Base-by-base conservation (phyloP, 2,113 vertebrate genomes). In the Brachyhypopomus gauderio region DNA sequence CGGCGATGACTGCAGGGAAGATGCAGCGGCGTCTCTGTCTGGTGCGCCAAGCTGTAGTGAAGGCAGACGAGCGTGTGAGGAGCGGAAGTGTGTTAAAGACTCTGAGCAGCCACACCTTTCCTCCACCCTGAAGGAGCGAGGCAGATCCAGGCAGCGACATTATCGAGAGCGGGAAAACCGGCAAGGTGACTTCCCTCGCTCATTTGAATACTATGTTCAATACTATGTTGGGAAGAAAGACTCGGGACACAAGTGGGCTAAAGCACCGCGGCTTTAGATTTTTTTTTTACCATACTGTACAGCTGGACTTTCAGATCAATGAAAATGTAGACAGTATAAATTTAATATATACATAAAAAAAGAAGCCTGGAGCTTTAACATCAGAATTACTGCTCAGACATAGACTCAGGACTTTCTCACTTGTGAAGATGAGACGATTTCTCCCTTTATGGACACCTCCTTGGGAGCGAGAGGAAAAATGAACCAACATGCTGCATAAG, bases 331-430 rank as follows among this genome's bases (percentile, higher is more conserved):
- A 88, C 93, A 75, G 9, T 89, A 95, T 92, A 94, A 91, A 91
- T 93, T 93, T 94, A 94, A n/a, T 93, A 93, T 93, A 92, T 93
- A 88, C 89, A 89, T 83, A 87, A 79, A 84, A 81, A 85, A 84
- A 89, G 91, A 95, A 94, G 95, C 95, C 90, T 95, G 95, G 95
- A 95, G 95, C 94, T 95, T 93, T 85, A 93, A 95, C 95, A 95
- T 96, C 95, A 96, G 94, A 94, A 91, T 95, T 97, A 97, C 97
- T 98, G 97, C 96, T 98, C 95, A 94, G 93, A 93, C 94, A 95
- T 93, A 95, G 95, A 96, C 97, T 99, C 97, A 98, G 97, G 97
- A 94, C 95, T 94, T 94, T 90, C 91, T 90, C 84, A 85, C 80
- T 85, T 90, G 92, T 94, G 87, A 88, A 91, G 88, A 89, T 59